Percentiles rank a stretch among this genome's conserved stretches.
phyloP scores from a whole-genome alignment of 2,888 invertebrate species.

The Sericinus montela region DNA sequence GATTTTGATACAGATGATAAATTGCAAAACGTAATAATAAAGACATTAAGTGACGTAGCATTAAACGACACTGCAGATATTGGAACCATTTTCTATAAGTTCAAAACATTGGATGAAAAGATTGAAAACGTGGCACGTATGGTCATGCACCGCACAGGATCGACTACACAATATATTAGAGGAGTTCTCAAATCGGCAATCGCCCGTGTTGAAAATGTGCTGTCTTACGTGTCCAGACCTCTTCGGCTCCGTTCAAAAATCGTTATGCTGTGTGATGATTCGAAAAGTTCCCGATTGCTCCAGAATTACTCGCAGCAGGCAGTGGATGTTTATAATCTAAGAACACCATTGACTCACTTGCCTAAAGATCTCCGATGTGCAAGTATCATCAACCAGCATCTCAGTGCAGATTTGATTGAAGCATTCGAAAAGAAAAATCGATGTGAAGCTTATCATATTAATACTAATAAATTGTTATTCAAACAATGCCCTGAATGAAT shows the following conservation, averaged over 20 bases:
- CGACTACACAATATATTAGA: slow-evolving; percentile 42
- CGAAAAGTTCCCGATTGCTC: slow-evolving; percentile 14
- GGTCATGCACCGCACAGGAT: slow-evolving; percentile 31
- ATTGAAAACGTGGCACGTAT: slow-evolving; percentile 34
- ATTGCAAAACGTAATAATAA: slow-evolving; percentile 31
- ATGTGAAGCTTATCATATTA: slow-evolving; percentile 28
- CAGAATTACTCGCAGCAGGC: slow-evolving; percentile 34
- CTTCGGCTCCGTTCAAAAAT: slow-evolving; percentile 34
- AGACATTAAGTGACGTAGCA: slow-evolving; percentile 32
- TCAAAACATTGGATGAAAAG: slow-evolving; percentile 26
- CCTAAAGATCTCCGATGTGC: slow-evolving; percentile 34
- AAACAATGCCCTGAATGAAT: not conserved
- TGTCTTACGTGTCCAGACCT: slow-evolving; percentile 23
- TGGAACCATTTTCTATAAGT: slow-evolving; percentile 17
- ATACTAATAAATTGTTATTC: not conserved
- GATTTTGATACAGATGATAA: slow-evolving; percentile 25
- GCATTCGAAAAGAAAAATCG: slow-evolving; percentile 31
- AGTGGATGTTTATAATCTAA: slow-evolving; percentile 31
- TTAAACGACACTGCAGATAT: slow-evolving; percentile 11
- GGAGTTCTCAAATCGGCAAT: slow-evolving; percentile 38
- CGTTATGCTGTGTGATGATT: slow-evolving; percentile 32
- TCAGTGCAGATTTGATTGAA: slow-evolving; percentile 31
- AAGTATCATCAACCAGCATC: slow-evolving; percentile 37
- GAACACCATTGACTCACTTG: slow-evolving; percentile 28
- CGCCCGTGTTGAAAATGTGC: slow-evolving; percentile 29